Percentiles rank a stretch among this genome's conserved stretches.
phyloP scores from a whole-genome alignment of 2,113 vertebrate genomes.

The human region DNA sequence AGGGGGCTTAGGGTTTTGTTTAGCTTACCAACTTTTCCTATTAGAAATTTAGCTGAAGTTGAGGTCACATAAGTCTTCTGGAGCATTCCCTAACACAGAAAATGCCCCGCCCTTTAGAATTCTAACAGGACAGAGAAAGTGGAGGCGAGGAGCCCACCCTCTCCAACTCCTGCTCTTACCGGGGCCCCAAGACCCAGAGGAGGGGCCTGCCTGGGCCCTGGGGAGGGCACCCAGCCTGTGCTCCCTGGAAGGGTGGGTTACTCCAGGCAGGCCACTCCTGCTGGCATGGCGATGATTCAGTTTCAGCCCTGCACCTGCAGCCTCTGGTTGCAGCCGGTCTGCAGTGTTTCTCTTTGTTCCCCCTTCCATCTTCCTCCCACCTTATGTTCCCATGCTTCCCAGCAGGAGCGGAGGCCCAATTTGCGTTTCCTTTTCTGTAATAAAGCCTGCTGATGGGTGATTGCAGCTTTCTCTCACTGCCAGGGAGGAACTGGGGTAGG shows the following conservation, averaged over 20 bases:
- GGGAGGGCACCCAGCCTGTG: background rate
- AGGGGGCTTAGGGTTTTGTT: background rate
- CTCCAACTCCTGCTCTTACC: background rate
- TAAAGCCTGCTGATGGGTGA: background rate
- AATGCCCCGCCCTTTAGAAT: background rate
- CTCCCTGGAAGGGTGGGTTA: too few species aligned
- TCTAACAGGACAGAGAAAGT: background rate
- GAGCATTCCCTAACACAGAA: background rate
- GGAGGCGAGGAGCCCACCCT: background rate
- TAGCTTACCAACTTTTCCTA: background rate
- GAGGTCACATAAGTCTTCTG: background rate
- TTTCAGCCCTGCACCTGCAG: background rate
- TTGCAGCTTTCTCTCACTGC: background rate
- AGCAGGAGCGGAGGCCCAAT: background rate
- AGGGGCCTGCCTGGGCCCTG: background rate
- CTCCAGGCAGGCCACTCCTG: background rate
- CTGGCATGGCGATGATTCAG: background rate
- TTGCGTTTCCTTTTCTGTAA: background rate
- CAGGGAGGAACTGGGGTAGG: background rate
- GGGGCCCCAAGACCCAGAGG: background rate
- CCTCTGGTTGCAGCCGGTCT: background rate
- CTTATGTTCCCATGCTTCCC: background rate
- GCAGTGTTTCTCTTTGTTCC: background rate
- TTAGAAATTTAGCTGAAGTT: background rate
- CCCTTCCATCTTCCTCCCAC: background rate